phyloP scores from a whole-genome alignment of 2,113 vertebrate species.

The Chelonoidis abingdonii region DNA sequence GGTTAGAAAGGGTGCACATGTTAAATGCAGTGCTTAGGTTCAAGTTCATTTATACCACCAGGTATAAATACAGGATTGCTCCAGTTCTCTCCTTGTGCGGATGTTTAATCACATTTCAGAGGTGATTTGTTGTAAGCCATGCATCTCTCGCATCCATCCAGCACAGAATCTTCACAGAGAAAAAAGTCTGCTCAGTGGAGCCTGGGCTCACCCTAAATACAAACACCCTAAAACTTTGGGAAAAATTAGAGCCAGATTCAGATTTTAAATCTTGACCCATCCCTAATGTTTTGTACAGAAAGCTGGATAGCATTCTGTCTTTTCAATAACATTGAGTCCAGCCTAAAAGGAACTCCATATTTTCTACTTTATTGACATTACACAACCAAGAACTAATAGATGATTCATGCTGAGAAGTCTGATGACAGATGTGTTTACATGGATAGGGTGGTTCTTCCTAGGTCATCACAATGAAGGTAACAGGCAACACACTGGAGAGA shows the following conservation, averaged over 20 bases:
- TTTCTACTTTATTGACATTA: neutral
- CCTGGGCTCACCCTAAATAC: neutral
- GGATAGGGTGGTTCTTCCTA: conserved; percentile 17
- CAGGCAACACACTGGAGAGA: conserved; percentile 45
- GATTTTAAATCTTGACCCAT: neutral
- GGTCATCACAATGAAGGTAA: conserved; percentile 34
- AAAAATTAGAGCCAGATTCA: neutral
- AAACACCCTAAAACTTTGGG: neutral
- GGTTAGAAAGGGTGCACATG: neutral
- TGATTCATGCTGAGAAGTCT: neutral
- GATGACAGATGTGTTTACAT: conserved; percentile 26
- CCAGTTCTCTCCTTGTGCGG: neutral
- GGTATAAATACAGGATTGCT: neutral
- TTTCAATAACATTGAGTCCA: neutral
- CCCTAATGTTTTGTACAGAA: neutral
- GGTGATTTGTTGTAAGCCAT: neutral
- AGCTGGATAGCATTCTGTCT: neutral
- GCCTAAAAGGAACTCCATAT: neutral
- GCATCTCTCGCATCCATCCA: neutral
- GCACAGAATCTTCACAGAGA: neutral
- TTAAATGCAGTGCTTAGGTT: neutral
- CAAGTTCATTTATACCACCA: neutral
- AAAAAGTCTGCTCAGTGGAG: neutral
- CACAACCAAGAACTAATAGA: neutral
- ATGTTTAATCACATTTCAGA: neutral